Conservation (phyloP, 1,140 invertebrate genomes). For the Bombyx mandarina region DNA sequence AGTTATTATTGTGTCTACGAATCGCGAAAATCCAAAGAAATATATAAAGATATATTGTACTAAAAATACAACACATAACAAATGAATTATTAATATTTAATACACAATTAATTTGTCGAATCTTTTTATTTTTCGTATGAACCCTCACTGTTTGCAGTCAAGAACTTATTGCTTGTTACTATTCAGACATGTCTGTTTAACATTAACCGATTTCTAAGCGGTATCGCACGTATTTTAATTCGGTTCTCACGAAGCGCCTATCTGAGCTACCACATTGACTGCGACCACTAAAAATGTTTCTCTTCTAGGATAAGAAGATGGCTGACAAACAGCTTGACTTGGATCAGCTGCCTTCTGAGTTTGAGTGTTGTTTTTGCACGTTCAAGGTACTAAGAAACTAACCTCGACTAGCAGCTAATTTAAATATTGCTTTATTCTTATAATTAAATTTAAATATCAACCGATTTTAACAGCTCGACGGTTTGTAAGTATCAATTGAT, state of each 20-base stretch:
- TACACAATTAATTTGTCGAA: too few species aligned
- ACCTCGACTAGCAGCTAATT: slow-evolving; percentile 11
- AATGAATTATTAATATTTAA: too few species aligned
- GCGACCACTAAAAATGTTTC: slow-evolving; percentile 51
- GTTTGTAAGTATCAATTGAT: too few species aligned
- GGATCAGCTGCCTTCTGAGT: slow-evolving; percentile 85
- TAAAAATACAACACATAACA: too few species aligned
- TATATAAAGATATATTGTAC: too few species aligned
- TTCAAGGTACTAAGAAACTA: slow-evolving; percentile 84
- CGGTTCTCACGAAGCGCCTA: too few species aligned
- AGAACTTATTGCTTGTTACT: too few species aligned
- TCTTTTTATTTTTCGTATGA: too few species aligned
- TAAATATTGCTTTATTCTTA: not conserved
- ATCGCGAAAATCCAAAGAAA: too few species aligned
- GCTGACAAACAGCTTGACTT: slow-evolving; percentile 73
- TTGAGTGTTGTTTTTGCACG: slow-evolving; percentile 96
- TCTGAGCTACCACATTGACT: not conserved
- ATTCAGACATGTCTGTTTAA: not conserved
- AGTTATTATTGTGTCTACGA: too few species aligned
- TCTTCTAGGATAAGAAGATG: slow-evolving; percentile 75
- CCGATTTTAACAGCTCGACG: too few species aligned
- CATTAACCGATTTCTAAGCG: not conserved
- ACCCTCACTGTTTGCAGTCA: too few species aligned
- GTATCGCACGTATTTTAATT: not conserved
- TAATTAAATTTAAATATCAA: not conserved